Evolutionary conservation across 2,113 vertebrate genomes (phyloP).

Genomic region (Atlantisia rogersi): DNA sequence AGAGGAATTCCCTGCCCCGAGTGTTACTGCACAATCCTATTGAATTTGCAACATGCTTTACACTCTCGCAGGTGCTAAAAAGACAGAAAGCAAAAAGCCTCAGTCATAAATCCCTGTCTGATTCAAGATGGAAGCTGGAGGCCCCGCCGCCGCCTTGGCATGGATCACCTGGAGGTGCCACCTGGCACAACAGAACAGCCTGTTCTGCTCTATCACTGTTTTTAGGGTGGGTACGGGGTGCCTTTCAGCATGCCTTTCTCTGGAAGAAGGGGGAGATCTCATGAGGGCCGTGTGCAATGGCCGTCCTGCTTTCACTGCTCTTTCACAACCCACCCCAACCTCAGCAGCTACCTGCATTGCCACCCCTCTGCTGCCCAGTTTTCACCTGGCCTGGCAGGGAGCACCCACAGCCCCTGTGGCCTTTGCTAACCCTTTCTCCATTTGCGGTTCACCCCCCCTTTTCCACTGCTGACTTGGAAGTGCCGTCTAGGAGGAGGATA

Average conservation of each 20-base stretch:
- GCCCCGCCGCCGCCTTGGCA: neutral
- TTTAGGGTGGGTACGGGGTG: neutral
- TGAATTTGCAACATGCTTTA: neutral
- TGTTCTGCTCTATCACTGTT: rapidly evolving
- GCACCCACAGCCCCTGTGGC: neutral
- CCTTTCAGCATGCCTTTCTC: neutral
- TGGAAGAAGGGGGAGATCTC: neutral
- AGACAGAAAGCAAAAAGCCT: neutral
- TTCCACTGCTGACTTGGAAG: neutral
- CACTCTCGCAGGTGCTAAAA: neutral
- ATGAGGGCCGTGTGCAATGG: rapidly evolving
- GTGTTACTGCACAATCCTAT: neutral
- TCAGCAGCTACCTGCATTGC: neutral
- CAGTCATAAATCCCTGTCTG: neutral
- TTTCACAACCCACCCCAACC: rapidly evolving
- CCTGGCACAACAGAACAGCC: neutral
- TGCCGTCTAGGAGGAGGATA: neutral
- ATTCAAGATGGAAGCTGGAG: neutral
- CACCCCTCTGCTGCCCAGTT: neutral
- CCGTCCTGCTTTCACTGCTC: neutral
- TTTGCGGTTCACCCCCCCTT: neutral
- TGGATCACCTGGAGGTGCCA: neutral
- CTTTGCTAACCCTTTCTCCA: neutral
- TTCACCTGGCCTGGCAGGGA: neutral
- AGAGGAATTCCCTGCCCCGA: neutral